Conservation (phyloP, 2,797 vertebrate genomes). For the Hemibagrus guttatus region DNA sequence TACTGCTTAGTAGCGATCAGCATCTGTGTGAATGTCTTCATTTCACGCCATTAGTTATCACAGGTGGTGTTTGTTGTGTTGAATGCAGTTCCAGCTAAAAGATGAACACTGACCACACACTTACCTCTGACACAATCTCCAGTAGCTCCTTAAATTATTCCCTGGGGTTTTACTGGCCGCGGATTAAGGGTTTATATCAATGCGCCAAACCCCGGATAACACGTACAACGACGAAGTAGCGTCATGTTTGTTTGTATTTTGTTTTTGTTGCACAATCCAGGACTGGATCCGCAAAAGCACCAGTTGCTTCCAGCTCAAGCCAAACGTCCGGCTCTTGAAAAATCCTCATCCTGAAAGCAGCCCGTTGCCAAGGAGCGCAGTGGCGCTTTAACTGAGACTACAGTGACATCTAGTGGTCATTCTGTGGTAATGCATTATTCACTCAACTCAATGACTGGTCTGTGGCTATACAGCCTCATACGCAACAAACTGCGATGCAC, state of each 20-base stretch:
- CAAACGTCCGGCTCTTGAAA: conserved; percentile 9
- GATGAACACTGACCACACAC: not conserved
- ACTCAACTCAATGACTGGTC: not conserved
- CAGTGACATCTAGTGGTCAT: conserved; percentile 15
- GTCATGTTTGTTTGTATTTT: not conserved
- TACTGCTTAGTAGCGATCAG: not conserved
- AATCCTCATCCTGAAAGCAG: not conserved
- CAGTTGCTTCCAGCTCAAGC: conserved; percentile 22
- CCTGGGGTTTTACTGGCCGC: not conserved
- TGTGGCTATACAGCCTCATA: too few species aligned
- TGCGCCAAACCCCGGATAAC: not conserved
- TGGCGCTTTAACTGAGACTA: not conserved
- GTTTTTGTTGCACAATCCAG: not conserved
- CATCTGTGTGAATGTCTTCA: not conserved
- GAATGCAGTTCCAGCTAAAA: not conserved
- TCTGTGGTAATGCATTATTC: not conserved
- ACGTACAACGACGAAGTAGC: not conserved
- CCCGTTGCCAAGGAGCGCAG: not conserved
- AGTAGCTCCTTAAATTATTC: conserved; percentile 3
- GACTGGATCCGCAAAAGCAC: not conserved
- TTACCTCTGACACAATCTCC: conserved; percentile 21
- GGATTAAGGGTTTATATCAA: conserved; percentile 9
- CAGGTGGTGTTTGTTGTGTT: not conserved
- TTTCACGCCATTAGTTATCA: not conserved
- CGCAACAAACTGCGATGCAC: too few species aligned